Conservation (phyloP, 2,797 vertebrate species). For the Crenuchus spilurus region DNA sequence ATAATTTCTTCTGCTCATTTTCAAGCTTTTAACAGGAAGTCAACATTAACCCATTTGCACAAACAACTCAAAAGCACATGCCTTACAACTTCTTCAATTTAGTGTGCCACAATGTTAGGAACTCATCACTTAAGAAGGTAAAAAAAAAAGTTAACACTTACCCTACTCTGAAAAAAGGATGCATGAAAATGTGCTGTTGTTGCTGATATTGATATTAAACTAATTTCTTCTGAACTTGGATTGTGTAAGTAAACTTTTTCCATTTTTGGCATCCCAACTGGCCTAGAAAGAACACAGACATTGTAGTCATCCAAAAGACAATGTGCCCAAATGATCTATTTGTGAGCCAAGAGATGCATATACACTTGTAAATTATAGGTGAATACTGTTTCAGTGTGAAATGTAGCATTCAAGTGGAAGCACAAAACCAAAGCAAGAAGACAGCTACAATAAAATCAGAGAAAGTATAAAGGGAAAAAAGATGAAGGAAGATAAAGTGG, state of each 20-base stretch:
- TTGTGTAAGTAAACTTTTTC: constrained; percentile 99
- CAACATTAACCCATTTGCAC: not conserved
- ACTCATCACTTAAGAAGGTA: not conserved
- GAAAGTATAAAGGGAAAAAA: not conserved
- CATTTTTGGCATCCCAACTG: constrained; percentile 99
- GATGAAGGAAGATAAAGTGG: no score
- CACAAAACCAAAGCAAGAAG: not conserved
- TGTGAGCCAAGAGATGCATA: not conserved
- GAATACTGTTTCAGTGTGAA: no score
- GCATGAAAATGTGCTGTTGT: constrained; percentile 99
- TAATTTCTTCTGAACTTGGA: constrained; percentile 99
- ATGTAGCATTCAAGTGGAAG: no score
- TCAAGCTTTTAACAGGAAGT: constrained; percentile 41
- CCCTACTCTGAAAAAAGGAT: constrained; percentile 99
- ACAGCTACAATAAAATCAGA: not conserved
- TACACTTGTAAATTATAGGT: no score
- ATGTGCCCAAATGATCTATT: not conserved
- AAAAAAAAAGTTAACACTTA: constrained; percentile 74
- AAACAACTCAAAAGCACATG: not conserved
- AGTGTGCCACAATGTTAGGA: not conserved
- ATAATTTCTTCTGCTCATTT: constrained; percentile 2
- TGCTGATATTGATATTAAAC: constrained; percentile 99
- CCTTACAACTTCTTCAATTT: constrained; percentile 3
- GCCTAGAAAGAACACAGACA: constrained; percentile 76
- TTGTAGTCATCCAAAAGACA: not conserved